Conservation (phyloP, 2,797 vertebrate genomes). For the Diceros bicornis region DNA sequence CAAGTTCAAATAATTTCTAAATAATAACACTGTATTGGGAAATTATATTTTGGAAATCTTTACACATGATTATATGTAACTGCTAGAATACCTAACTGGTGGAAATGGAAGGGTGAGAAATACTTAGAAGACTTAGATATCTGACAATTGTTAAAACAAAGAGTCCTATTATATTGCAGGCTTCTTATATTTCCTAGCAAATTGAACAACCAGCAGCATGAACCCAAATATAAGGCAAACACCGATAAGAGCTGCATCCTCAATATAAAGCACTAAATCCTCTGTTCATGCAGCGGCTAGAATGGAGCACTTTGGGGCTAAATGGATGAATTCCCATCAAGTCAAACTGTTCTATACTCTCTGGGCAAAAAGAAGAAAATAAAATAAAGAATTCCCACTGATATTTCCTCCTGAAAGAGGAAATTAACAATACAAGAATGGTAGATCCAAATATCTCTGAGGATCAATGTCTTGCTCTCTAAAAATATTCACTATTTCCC, state of each 20-base stretch:
- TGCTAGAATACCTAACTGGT: not conserved
- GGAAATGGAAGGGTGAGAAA: not conserved
- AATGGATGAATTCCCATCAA: not conserved
- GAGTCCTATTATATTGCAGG: not conserved
- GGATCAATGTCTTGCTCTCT: not conserved
- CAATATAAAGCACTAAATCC: not conserved
- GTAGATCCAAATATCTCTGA: not conserved
- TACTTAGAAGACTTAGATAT: not conserved
- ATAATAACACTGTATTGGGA: not conserved
- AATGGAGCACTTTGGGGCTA: not conserved
- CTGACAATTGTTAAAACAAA: not conserved
- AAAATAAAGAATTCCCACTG: not conserved
- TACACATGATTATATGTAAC: not conserved
- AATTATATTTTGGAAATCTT: not conserved
- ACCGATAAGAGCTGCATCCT: not conserved
- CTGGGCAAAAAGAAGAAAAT: not conserved
- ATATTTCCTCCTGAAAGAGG: not conserved
- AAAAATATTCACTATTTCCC: not conserved
- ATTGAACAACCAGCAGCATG: not conserved
- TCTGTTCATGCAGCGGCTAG: constrained; percentile 39
- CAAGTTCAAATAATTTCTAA: constrained; percentile 10
- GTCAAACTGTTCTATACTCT: not conserved
- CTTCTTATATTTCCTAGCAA: not conserved
- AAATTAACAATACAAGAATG: not conserved
- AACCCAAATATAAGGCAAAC: not conserved